These are phyloP conservation scores for Perodicticus potto DNA, from an alignment of 2,797 vertebrate genomes.

Conservation along the genomic window DNA sequence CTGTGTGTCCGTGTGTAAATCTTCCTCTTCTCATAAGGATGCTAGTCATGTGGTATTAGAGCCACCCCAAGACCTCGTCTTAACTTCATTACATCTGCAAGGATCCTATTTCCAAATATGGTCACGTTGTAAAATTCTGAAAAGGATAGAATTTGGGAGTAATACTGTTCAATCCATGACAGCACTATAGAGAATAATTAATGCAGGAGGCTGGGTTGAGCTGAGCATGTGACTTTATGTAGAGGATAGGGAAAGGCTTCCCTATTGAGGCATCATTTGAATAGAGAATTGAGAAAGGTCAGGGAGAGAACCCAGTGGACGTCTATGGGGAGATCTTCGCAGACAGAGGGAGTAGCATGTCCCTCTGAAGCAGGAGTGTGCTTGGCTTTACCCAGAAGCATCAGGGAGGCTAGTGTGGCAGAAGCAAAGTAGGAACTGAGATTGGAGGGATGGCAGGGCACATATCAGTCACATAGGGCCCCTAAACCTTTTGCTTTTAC, in stretches of 20 bases:
- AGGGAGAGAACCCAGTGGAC: background rate
- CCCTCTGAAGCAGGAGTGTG: background rate
- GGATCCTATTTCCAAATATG: conserved; percentile 28
- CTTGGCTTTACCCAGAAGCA: background rate
- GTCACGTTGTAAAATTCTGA: conserved; percentile 3
- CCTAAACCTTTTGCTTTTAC: background rate
- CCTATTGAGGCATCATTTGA: background rate
- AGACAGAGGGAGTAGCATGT: background rate
- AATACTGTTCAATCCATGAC: background rate
- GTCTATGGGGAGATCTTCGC: background rate
- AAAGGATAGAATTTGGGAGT: background rate
- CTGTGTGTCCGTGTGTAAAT: background rate
- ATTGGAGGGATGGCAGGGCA: background rate
- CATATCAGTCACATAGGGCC: background rate
- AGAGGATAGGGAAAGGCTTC: background rate
- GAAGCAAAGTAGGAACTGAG: background rate
- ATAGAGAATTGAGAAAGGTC: background rate
- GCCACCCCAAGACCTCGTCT: background rate
- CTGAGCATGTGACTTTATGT: background rate
- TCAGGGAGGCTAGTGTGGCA: background rate
- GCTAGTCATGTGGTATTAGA: background rate
- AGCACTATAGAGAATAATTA: background rate
- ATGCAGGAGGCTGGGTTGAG: background rate
- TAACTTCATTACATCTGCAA: background rate
- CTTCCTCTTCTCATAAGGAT: background rate